Evolutionary conservation across 92 coral and sea anemone species (phyloP).

Genomic region (Paragorgia papillata): DNA sequence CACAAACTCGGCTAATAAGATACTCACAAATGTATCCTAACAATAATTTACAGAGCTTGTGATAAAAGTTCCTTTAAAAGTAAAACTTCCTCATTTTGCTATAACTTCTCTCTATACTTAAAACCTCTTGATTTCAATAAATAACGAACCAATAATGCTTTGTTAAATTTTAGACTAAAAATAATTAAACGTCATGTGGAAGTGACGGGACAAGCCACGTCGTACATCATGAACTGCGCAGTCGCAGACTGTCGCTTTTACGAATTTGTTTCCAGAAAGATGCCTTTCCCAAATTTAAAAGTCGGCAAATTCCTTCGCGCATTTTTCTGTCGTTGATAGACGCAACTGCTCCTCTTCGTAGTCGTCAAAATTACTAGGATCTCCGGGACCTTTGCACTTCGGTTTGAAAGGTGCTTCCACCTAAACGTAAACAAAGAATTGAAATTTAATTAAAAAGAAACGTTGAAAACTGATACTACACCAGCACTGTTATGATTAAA

Average conservation of each 20-base stretch:
- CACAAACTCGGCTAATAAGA: constrained; percentile 30
- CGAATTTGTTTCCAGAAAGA: constrained; percentile 4
- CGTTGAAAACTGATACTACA: too few relatives aligned
- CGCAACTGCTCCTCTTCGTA: constrained; percentile 96
- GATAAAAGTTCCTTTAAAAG: constrained; percentile 31
- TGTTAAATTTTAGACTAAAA: constrained; percentile 30
- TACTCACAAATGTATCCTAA: constrained; percentile 36
- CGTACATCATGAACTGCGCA: constrained; percentile 24
- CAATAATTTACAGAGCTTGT: constrained; percentile 44
- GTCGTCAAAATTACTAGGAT: constrained; percentile 98
- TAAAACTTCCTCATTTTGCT: constrained; percentile 35
- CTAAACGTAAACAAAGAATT: constrained; percentile 44
- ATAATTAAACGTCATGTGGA: constrained; percentile 18
- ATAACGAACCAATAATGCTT: constrained; percentile 37
- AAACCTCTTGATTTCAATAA: constrained; percentile 32
- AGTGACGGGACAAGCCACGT: constrained; percentile 10
- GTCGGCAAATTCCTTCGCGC: constrained; percentile 99
- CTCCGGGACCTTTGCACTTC: constrained; percentile 98
- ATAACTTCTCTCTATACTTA: constrained; percentile 36
- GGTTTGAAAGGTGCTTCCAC: constrained; percentile 99
- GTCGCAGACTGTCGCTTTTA: constrained; percentile 20
- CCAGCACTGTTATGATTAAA: too few relatives aligned
- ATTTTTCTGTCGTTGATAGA: constrained; percentile 92
- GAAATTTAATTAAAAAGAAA: not conserved
- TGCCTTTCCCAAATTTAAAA: constrained; percentile 67